Evolutionary conservation across 2,113 vertebrate genomes (phyloP), one percentile per base, ranked within the genome.

Genomic region (Clarias batrachus): DNA sequence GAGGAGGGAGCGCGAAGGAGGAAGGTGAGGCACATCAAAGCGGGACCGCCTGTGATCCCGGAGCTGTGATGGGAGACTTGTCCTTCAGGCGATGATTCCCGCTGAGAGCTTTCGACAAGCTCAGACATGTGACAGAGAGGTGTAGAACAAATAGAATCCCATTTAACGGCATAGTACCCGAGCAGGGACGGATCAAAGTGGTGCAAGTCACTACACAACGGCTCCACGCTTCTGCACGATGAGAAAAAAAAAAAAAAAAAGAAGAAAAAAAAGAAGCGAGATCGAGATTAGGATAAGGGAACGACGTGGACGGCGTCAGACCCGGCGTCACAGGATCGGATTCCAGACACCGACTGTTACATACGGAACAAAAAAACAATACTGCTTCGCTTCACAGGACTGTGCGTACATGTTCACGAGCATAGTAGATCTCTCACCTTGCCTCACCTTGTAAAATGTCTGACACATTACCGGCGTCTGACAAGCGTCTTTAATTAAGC

Each of bases 11-110:
- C 16, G 17, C 12, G 13, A 27, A 57, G n/a, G 21, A 63, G 59
- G 41, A 13, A 52, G 76, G 70, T 37, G 60, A 70, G 82, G 25
- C 17, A 76, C 54, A 87, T 87, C 84, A 89, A 89, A 89, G 83
- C 23, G 23, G 57, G 27, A 33, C 74, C 83, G 84, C 48, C 57
- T 79, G 59, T 85, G 83, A 85, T 89, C 80, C 65, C 10, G 1
- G 81, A 85, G 79, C 63, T 83, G 25, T 82, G 83, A 82, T 76
- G 65, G 70, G 33, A 83, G 78, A 82, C 54, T 33, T 82, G 73
- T 68, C 81, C 83, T 85, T 88, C 52, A 68, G 25, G 62, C 79
- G 3, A 27, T 11, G 37, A 14, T n/a, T 85, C 54, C 80, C 23
- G 70, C 86, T 77, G 70, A 87, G 86, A 76, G 68, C 80, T 63